Evolutionary conservation across 2,888 invertebrate genomes (phyloP), one percentile per base, ranked within the genome.

Genomic region (Spilosoma lubricipeda): DNA sequence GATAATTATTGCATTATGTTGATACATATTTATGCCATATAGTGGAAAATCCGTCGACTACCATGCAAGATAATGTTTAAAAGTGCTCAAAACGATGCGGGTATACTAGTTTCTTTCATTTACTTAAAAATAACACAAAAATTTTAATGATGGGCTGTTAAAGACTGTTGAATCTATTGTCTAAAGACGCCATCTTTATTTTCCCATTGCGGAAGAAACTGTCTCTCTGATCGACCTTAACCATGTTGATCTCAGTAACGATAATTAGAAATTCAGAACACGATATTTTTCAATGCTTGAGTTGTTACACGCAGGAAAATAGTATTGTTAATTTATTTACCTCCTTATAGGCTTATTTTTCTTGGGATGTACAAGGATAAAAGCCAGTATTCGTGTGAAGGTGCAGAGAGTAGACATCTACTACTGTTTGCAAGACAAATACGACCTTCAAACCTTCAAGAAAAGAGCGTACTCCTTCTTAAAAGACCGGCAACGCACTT

Each of bases 211-310:
- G 30, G 45, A 69, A 69, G 69, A 13, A 39, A 70, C 59, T 63
- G 59, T 63, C 70, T 42, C 27, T 45, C 33, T 65, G 36, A 64
- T n/a, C 45, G 27, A 33, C 48, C 71, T 65, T 66, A 33, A 71
- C 71, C 71, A 66, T 71, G 39, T 66, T 36, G 39, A 52, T n/a
- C n/a, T 56, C 52, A n/a, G 15, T 48, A 33, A 33, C 18, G 9
- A 15, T 33, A 30, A n/a, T 65, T 71, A 66, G n/a, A 13, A n/a
- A 71, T 71, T 71, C 71, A 71, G 71, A 15, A 9, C 52, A 71
- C 39, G 48, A 39, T n/a, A n/a, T 70, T n/a, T 27, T 42, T 59
- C 42, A 56, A 63, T 63, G 39, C 39, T 39, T 59, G 18, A 66
- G 36, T 66, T 66, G 65, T 39, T 39, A n/a, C 4, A 39, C 36